phyloP scores from a whole-genome alignment of 2,113 vertebrate species.

The Lanius collurio region DNA sequence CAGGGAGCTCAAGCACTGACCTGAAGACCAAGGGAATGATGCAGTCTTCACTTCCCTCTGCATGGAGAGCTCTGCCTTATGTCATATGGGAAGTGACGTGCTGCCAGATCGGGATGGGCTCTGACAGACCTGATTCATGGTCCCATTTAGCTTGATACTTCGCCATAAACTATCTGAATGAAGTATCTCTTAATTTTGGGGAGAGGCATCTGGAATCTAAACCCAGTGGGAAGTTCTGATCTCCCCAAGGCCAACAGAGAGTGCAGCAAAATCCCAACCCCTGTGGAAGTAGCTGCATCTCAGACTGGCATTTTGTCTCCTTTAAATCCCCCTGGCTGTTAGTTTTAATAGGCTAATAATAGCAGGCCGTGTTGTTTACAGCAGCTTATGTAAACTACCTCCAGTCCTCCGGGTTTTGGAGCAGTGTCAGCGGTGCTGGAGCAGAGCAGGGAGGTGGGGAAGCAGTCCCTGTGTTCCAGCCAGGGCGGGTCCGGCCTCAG shows the following conservation, averaged over 20 bases:
- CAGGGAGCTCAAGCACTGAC: neutral
- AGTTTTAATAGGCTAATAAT: slow-evolving; percentile 48
- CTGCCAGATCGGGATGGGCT: neutral
- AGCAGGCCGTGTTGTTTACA: neutral
- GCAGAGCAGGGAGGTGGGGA: neutral
- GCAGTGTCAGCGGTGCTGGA: neutral
- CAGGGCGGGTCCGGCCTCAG: neutral
- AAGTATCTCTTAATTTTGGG: neutral
- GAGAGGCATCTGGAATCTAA: neutral
- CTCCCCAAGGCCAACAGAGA: neutral
- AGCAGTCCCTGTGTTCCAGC: neutral
- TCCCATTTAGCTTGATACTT: neutral
- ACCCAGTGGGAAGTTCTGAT: neutral
- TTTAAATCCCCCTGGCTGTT: slow-evolving; percentile 25
- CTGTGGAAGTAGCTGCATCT: neutral
- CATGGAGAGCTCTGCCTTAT: neutral
- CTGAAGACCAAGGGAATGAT: neutral
- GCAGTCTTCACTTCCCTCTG: neutral
- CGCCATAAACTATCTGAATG: neutral
- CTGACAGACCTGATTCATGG: neutral
- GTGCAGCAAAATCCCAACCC: neutral
- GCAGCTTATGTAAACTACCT: slow-evolving; percentile 26
- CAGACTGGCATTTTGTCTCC: neutral
- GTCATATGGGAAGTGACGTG: neutral
- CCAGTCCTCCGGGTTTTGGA: neutral